A percentile compares a stretch with the other conserved stretches of the same genome.
phyloP scores from a whole-genome alignment of 2,888 invertebrate species.

The Leucania comma region DNA sequence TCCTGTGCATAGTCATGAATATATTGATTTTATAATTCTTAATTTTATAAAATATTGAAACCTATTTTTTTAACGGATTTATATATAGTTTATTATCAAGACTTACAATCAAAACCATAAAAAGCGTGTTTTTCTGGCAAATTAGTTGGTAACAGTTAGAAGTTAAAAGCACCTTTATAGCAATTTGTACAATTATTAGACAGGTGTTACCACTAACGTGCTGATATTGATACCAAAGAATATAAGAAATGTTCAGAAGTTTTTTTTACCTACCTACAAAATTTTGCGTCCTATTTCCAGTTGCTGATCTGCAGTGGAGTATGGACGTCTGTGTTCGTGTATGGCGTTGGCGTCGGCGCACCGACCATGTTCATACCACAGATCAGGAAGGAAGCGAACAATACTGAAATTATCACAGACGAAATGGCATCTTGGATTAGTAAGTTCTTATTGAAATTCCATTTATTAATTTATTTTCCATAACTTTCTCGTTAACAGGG shows the following conservation, averaged over 20 bases:
- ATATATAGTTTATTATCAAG: neutral
- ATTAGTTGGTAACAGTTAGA: neutral
- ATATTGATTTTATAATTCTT: too few relatives aligned
- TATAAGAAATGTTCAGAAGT: neutral
- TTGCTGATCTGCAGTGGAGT: constrained; percentile 63
- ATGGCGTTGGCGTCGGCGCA: constrained; percentile 62
- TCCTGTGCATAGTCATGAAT: too few relatives aligned
- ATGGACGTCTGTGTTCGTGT: constrained; percentile 63
- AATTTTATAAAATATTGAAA: too few relatives aligned
- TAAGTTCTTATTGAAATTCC: constrained; percentile 20
- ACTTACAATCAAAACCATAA: neutral
- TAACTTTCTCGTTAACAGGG: neutral
- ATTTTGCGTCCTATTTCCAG: constrained; percentile 41
- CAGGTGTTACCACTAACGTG: neutral
- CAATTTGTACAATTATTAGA: too few relatives aligned
- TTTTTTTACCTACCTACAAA: neutral
- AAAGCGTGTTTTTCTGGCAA: neutral
- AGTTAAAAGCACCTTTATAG: neutral
- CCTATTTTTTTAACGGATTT: too few relatives aligned
- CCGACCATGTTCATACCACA: constrained; percentile 70
- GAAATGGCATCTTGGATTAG: constrained; percentile 67
- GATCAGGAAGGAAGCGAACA: constrained; percentile 66
- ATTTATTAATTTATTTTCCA: neutral
- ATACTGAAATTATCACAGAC: constrained; percentile 59
- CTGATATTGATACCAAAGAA: neutral